Base-by-base conservation (phyloP, 2,797 vertebrate genomes). In the Dicrostonyx torquatus region DNA sequence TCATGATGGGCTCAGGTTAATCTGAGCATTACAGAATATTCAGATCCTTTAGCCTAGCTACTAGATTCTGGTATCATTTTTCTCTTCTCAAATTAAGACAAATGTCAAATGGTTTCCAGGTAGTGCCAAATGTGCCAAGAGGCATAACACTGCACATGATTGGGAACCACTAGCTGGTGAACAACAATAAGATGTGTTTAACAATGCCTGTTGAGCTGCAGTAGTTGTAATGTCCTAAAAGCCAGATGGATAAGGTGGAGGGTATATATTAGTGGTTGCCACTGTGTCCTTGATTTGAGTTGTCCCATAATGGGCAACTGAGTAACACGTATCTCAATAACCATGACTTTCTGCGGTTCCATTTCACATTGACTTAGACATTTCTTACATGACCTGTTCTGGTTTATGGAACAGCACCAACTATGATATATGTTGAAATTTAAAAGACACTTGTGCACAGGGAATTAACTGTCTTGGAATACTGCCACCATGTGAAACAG, bases 311-410 rank as follows among this genome's bases (percentile, higher is more conserved):
- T 34, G 60, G 50, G 4, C 40, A 83, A n/a, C 43, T 29, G 75
- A 80, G 50, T 76, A 78, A 8, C 20, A 78, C 3, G 17, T 70
- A 48, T 88, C 43, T 48, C 26, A 55, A 12, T 60, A 58, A 68
- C n/a, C 3, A 43, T 53, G 43, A 60, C 3, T 86, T 95, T 91
- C 26, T n/a, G 10, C 48, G 72, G 87, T 89, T n/a, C 5, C 15
- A 22, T 87, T 72, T 17, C 40, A 78, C 24, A 26, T 0, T 80
- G 77, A 93, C 22, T 45, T 66, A 58, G 77, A 34, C 24, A 26
- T 77, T 96, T 75, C 77, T 75, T 78, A 22, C 20, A 14, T 89
- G 48, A 94, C 80, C 94, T 80, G 18, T 37, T 48, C 82, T 87
- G 34, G 37, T 75, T 45, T 84, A 14, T 68, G 37, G 12, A 88